Percentiles rank a stretch among this genome's conserved stretches.
Evolutionary conservation across 2,797 vertebrate genomes (phyloP).

Genomic region (Buceros bicornis): DNA sequence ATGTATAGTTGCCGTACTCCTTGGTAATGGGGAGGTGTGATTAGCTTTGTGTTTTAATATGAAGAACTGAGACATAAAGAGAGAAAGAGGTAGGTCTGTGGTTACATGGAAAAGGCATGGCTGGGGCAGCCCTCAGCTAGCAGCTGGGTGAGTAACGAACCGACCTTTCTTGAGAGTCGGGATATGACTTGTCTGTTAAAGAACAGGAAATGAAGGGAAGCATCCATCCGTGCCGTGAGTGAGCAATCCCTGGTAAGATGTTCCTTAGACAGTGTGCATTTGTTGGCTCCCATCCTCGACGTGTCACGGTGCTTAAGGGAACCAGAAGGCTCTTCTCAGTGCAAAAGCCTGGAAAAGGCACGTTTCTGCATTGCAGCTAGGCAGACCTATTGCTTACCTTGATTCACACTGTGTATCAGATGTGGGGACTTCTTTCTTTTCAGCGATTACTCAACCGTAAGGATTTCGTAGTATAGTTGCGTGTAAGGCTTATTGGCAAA

Average conservation of each 20-base stretch:
- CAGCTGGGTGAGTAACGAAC: neutral
- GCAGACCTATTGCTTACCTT: neutral
- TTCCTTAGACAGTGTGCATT: neutral
- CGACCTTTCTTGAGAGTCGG: neutral
- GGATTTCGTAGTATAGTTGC: neutral
- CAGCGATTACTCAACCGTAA: neutral
- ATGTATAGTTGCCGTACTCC: neutral
- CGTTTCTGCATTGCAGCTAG: neutral
- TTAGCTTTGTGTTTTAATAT: neutral
- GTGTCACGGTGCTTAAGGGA: neutral
- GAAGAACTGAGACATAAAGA: neutral
- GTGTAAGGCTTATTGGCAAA: neutral
- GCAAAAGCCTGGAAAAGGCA: neutral
- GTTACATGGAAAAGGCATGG: neutral
- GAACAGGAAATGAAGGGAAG: neutral
- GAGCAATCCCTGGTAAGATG: neutral
- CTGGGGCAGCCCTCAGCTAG: neutral
- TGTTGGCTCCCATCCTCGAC: neutral
- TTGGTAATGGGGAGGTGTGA: neutral
- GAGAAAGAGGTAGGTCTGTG: neutral
- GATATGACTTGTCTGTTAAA: neutral
- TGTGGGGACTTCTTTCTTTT: conserved; percentile 3
- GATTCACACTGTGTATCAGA: conserved; percentile 1
- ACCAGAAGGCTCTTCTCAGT: neutral
- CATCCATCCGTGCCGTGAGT: neutral